phyloP scores from a whole-genome alignment of 2,888 invertebrate species.

The Eristalis arbustorum region DNA sequence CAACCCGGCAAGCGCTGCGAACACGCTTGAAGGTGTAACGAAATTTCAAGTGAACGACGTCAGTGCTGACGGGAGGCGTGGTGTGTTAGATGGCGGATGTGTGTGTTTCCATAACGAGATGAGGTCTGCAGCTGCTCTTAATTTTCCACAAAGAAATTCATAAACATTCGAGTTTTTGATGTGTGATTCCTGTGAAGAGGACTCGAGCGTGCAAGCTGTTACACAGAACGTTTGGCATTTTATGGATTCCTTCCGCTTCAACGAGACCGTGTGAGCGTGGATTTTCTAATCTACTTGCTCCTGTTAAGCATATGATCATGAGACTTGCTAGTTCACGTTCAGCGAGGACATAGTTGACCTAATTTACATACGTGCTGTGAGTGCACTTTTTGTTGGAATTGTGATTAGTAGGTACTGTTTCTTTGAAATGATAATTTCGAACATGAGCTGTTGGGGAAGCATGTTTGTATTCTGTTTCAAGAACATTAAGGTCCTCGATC shows the following conservation, averaged over 20 bases:
- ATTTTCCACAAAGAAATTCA: not conserved
- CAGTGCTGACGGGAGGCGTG: not conserved
- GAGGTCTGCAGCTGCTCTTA: not conserved
- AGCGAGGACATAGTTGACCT: no score
- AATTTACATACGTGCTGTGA: no score
- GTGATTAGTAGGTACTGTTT: no score
- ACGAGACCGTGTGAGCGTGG: not conserved
- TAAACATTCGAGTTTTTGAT: not conserved
- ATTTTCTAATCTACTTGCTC: no score
- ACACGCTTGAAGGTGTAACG: not conserved
- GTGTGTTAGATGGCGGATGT: not conserved
- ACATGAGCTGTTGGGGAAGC: no score
- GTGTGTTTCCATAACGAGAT: not conserved
- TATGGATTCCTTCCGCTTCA: not conserved
- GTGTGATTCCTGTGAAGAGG: not conserved
- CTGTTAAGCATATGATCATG: no score
- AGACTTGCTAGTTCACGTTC: no score
- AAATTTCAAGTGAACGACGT: not conserved
- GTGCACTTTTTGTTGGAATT: no score
- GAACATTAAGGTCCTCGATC: no score
- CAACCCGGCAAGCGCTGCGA: not conserved
- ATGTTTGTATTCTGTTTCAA: no score
- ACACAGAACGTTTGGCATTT: not conserved
- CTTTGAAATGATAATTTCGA: no score
- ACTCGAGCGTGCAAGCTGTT: not conserved